Evolutionary conservation across 2,113 vertebrate genomes (phyloP), one percentile per base, ranked within the genome.

Genomic region (Plectropomus leopardus): DNA sequence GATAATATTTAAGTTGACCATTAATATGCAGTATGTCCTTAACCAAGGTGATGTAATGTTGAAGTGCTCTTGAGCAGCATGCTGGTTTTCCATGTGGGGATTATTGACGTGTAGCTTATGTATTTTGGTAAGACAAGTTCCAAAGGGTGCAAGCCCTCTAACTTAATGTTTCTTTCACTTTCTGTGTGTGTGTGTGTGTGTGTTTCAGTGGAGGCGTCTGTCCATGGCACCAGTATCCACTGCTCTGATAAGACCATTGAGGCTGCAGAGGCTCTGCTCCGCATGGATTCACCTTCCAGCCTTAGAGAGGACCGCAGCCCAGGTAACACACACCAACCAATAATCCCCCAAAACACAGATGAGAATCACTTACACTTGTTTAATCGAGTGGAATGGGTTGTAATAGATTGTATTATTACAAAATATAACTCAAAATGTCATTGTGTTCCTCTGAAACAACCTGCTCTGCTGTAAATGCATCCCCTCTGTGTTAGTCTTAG

Each of bases 241-340:
- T 98, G 97, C 89, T 96, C 95, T 1, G 98, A 99, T 81, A 99
- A 99, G 92, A 99, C 98, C 14, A 96, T 99, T 23, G 98, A 99
- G 95, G 98, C 98, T n/a, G 98, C 98, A 1, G 97, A 99, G 91
- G 97, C 98, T 85, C 92, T 99, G 89, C 95, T 99, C 51, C 98
- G 97, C 87, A 99, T 99, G 98, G 98, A 99, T 65, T 98, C 98
- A 87, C 97, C 97, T 21, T 97, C 96, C 93, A 98, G 97, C 94
- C 84, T 98, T 84, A 96, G 96, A 81, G 97, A 96, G 84, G 95
- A 96, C 54, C 94, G 96, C 63, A 95, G 95, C 60, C 95, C 94
- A 93, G 95, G 95, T 96, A 92, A 84, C 10, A 16, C 44, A 47
- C 60, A 5, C 40, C 5, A 15, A 26, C 8, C 48, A 21, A 24